Base-by-base conservation (phyloP, 2,113 vertebrate species). In the Oncorhynchus masou region DNA sequence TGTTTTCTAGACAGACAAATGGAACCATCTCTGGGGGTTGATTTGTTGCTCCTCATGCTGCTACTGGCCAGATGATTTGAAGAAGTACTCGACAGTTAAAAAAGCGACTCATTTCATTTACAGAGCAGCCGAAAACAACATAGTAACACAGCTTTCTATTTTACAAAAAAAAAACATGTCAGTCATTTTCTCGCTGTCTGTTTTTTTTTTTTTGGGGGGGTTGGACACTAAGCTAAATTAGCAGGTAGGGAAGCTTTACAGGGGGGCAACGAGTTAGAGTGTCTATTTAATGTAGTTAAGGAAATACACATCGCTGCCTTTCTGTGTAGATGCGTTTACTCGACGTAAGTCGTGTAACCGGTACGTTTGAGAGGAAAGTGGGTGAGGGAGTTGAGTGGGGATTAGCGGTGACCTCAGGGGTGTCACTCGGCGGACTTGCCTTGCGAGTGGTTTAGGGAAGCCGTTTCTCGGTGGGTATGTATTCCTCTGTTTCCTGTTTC, bases 71-170 rank as follows among this genome's bases (percentile, higher is more conserved):
- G 54, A 76, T 68, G 80, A 81, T 77, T 68, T 80, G 80, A 78
- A 81, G 76, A 83, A 83, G 2, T 51, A 70, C 75, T 72, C 74
- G 76, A 70, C 64, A 74, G 78, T 81, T 19, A 64, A 80, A 83
- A 84, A 82, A 39, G 39, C 8, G 39, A 39, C 8, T 9, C 0
- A 39, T 39, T 39, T 9, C 0, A 9, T 39, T 9, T 9, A 39
- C 39, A 2, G 39, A 71, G 74, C 49, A 5, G 8, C 39, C 12
- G 15, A 79, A 85, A 87, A 83, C 74, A 78, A 68, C 71, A 81
- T 64, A 57, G 75, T 34, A 54, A 88, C 84, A 89, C 81, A 73
- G 85, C 79, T 79, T 69, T 68, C 75, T 83, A 82, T 85, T 86
- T 85, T 81, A 77, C 66, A 16, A 51, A 66, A 68, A 8, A 39